Evolutionary conservation across 2,797 vertebrate genomes (phyloP), one percentile per base, ranked within the genome.

Genomic region (Synaphobranchus kaupii): DNA sequence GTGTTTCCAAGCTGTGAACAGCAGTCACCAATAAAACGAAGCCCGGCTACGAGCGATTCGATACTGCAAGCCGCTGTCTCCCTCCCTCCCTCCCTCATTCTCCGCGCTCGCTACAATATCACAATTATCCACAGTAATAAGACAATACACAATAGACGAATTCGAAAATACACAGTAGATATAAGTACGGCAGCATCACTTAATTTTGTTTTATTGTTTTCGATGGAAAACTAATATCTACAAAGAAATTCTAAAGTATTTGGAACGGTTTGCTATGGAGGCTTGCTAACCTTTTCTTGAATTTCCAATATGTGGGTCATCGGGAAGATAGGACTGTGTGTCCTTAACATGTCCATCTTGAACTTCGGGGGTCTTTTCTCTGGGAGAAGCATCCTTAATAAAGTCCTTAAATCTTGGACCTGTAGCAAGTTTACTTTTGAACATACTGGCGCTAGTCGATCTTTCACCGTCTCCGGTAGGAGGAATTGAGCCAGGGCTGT

Each of bases 341-440:
- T 93, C 93, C 81, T 92, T 93, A 12, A 47, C 20, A 4, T 87
- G 52, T 12, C 90, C 90, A 63, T 52, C 88, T 25, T 84, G 8
- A 12, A 76, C 52, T 84, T 84, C 66, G 1, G 20, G 88, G 25
- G 0, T 0, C 8, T 83, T 85, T 66, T 89, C 88, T 31, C 66
- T 80, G 0, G 20, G 88, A 52, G 94, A 78, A 1, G 87, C 82
- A 81, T 86, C 94, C 89, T 88, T 94, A 52, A 98, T 91, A 87
- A 98, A 98, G 82, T 97, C 95, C 86, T 94, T 93, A 81, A 98
- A 95, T 47, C 90, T 88, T 0, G 97, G 97, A 76, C 97, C 97
- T 39, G 90, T 89, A 0, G 93, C 91, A n/a, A 98, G 31, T 84
- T 84, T 94, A 28, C 89, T 92, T 82, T 90, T 95, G 34, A 97